Evolutionary conservation across 2,888 invertebrate genomes (phyloP).

Genomic region (Helleia helle): DNA sequence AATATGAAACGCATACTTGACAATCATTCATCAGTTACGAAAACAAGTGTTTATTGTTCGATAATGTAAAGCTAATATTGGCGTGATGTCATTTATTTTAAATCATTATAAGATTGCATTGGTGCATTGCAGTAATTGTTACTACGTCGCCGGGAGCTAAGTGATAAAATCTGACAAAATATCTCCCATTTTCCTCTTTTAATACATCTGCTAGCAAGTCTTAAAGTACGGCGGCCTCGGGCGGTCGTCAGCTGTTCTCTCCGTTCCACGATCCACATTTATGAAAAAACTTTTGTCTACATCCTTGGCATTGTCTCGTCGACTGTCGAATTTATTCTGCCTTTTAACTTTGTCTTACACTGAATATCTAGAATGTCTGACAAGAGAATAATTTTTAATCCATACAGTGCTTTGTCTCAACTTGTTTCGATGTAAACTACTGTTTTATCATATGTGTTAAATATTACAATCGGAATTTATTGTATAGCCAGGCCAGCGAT

Average conservation of each 20-base stretch:
- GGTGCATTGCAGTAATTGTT: slow-evolving; percentile 8
- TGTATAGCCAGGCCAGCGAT: too few species aligned
- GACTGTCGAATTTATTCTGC: slow-evolving; percentile 37
- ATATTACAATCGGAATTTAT: too few species aligned
- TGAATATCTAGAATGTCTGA: slow-evolving; percentile 15
- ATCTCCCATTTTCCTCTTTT: slow-evolving; percentile 55
- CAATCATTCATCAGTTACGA: too few species aligned
- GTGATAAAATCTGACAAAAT: slow-evolving; percentile 56
- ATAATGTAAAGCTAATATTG: too few species aligned
- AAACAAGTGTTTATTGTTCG: too few species aligned
- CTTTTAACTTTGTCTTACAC: slow-evolving; percentile 28
- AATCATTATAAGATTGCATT: too few species aligned
- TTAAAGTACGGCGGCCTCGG: slow-evolving; percentile 42
- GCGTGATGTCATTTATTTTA: too few species aligned
- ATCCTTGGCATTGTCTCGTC: slow-evolving; percentile 54
- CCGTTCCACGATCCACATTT: slow-evolving; percentile 49
- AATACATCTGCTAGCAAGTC: slow-evolving; percentile 65
- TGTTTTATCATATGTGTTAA: slow-evolving; percentile 12
- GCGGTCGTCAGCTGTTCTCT: slow-evolving; percentile 61
- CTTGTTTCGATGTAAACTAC: slow-evolving; percentile 4
- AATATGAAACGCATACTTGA: too few species aligned
- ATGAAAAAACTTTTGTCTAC: slow-evolving; percentile 66
- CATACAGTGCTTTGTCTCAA: slow-evolving; percentile 7
- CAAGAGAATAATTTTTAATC: slow-evolving; percentile 13
- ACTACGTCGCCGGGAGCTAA: slow-evolving; percentile 44